phyloP scores from a whole-genome alignment of 2,113 vertebrate genomes.

The Neomonachus schauinslandi region DNA sequence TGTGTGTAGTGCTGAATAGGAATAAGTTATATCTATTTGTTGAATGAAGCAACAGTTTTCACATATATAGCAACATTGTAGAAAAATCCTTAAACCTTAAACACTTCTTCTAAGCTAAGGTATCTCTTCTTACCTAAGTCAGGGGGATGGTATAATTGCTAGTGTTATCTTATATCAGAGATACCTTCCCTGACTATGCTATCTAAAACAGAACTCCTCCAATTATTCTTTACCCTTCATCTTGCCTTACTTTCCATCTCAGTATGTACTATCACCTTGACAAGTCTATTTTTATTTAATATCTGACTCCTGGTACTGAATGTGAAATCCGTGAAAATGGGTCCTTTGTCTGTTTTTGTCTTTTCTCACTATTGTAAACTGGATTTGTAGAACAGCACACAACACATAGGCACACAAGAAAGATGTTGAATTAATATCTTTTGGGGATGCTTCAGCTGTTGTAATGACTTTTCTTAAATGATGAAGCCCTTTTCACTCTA shows the following conservation, averaged over 20 bases:
- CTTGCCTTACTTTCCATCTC: background rate
- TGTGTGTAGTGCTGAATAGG: background rate
- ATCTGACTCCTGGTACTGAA: background rate
- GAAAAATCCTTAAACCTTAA: background rate
- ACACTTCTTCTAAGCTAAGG: background rate
- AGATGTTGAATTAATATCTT: background rate
- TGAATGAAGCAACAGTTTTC: conserved; percentile 16
- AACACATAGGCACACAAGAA: background rate
- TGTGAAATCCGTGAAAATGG: background rate
- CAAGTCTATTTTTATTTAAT: background rate
- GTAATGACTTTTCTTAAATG: background rate
- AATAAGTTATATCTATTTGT: background rate
- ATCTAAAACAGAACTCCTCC: background rate
- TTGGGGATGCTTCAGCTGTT: background rate
- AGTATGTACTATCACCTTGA: background rate
- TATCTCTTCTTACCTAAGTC: background rate
- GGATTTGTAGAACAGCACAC: background rate
- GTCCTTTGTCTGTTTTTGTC: background rate
- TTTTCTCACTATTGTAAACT: background rate
- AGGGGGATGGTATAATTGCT: background rate
- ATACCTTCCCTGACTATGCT: background rate
- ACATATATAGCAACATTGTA: background rate
- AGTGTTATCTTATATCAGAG: background rate
- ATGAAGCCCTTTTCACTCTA: background rate
- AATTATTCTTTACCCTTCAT: background rate